Base-by-base conservation (phyloP, 2,113 vertebrate species). In the Calyptomena viridis region DNA sequence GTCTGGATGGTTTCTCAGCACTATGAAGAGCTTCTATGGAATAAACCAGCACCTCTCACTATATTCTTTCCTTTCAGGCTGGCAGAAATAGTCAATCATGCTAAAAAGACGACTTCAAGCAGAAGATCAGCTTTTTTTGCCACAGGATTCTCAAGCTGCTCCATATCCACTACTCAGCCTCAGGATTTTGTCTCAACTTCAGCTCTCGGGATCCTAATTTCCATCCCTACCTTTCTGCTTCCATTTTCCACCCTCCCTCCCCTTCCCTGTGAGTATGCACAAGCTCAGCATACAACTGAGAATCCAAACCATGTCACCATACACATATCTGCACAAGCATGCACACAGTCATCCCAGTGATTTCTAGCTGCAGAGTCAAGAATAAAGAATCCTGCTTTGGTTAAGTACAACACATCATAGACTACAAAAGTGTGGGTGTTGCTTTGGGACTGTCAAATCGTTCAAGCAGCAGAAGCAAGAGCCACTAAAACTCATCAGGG, bases 301-400 rank as follows among this genome's bases (percentile, higher is more conserved):
- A 27, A 79, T n/a, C 14, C 16, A 60, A 35, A 88, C 22, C 3
- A 9, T 25, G 19, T 37, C 27, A 46, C 23, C 60, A 22, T 8
- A 42, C 5, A 15, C 27, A 52, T 17, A 77, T 10, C 16, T 42
- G 14, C 33, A 47, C 1, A 75, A 58, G 33, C 30, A 67, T 2
- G 25, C 0, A 0, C 14, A 84, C 62, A 80, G 20, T 6, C 62
- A 19, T 60, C n/a, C 67, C 4, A 6, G 24, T 31, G 21, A 83
- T 52, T 14, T 92, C 58, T 28, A 69, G 18, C 28, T 72, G 66
- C 37, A 52, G 12, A 42, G 81, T 18, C 21, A 84, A 59, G 27
- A 78, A 89, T 55, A 68, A 87, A 84, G 23, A 78, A 88, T 81
- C 9, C 25, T 59, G 10, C 42, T 84, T 64, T 33, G n/a, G 13